These are phyloP conservation scores for Suricata suricatta DNA, from an alignment of 2,113 vertebrate genomes.

Conservation along the genomic window DNA sequence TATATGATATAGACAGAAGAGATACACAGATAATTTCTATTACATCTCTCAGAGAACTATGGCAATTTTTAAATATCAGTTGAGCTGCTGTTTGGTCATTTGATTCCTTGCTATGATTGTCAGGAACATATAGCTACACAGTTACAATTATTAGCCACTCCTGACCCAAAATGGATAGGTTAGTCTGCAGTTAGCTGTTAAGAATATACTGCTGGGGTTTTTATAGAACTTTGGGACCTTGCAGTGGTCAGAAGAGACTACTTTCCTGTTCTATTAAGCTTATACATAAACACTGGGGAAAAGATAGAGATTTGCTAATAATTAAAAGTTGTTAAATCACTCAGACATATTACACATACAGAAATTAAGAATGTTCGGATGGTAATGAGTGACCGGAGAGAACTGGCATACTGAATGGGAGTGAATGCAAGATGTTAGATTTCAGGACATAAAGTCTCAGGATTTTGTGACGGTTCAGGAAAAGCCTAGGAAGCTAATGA, in stretches of 20 bases:
- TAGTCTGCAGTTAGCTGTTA: background rate
- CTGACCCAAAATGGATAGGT: background rate
- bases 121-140: background rate
- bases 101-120: background rate
- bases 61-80: background rate
- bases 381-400: too few species aligned
- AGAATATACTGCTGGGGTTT: background rate
- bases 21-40: background rate
- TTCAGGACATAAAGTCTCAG: background rate
- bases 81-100: background rate
- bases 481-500: background rate
- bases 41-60: background rate
- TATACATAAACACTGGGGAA: background rate
- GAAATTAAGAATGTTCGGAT: too few species aligned
- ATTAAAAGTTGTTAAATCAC: background rate
- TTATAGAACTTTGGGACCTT: background rate
- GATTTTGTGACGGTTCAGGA: background rate
- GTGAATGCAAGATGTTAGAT: background rate
- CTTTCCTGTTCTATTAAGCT: background rate
- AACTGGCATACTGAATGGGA: background rate
- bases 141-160: background rate
- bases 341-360: background rate
- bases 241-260: background rate
- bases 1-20: background rate
- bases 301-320: background rate